Evolutionary conservation across 1,140 invertebrate genomes (phyloP).

Genomic region (Grapholita molesta): DNA sequence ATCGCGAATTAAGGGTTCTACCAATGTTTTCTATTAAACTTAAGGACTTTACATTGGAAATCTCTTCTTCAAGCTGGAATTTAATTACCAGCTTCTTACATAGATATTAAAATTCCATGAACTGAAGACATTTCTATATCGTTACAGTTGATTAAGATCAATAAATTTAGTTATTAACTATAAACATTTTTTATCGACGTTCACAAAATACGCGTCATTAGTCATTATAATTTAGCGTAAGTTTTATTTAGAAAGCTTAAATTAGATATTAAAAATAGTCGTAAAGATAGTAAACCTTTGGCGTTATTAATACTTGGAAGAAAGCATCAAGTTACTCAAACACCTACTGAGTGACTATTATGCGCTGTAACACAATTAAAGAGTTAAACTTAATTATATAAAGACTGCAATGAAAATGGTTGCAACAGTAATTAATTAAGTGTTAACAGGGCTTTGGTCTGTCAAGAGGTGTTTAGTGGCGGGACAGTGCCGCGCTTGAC

Average conservation of each 20-base stretch:
- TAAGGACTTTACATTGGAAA: constrained; percentile 65
- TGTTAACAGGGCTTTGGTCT: background rate
- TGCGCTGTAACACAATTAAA: background rate
- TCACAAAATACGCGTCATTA: no score
- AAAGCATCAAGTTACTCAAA: background rate
- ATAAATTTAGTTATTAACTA: no score
- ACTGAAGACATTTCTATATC: no score
- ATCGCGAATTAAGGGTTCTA: constrained; percentile 74
- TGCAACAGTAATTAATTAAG: constrained; percentile 8
- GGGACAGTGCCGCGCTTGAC: background rate
- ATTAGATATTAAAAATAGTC: background rate
- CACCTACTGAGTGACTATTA: background rate
- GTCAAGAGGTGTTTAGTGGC: constrained; percentile 8
- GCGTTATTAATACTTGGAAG: background rate
- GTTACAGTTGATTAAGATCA: no score
- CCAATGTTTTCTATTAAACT: constrained; percentile 72
- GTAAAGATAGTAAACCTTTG: background rate
- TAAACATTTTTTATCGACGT: no score
- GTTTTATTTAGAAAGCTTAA: background rate
- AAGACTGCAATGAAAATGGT: constrained; percentile 2
- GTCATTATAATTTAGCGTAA: background rate
- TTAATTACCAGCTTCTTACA: constrained; percentile 27
- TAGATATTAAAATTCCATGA: constrained; percentile 22
- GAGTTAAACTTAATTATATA: background rate
- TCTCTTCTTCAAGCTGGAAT: constrained; percentile 49